Base-by-base conservation (phyloP, 2,888 invertebrate species). In the Drosophila acutilabella region DNA sequence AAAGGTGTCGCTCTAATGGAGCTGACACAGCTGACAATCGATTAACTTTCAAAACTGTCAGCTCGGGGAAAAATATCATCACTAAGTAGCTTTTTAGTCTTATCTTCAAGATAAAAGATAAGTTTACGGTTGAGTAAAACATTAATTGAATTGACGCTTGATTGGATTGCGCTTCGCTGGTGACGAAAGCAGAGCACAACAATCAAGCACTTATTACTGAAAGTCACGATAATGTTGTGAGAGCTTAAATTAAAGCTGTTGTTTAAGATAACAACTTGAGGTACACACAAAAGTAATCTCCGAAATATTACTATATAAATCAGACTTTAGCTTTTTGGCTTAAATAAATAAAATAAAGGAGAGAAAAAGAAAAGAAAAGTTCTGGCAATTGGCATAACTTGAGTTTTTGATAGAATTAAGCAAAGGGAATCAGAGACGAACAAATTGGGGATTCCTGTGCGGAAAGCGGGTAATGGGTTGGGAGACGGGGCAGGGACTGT, bases 371-470 rank as follows among this genome's bases (percentile, higher is more conserved):
- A 30, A 6, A 6, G 30, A 8, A 30, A 30, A 30, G 57, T 62
- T 33, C 48, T 45, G 56, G 57, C 51, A 42, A 42, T 51, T 64
- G 61, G 45, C 71, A 68, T 53, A 52, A 57, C 47, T 54, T 38
- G 16, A 13, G 45, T 36, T 64, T 48, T 58, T 38, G 69, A 51
- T 64, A 53, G 64, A 73, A 67, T 8, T 11, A 20, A 33, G 23
- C 18, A 30, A 30, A 45, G 45, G 30, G n/a, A 13, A n/a, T 11
- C 16, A 56, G n/a, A 20, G 14, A 41, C n/a, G 18, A 20, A 45
- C 50, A 65, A 60, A 71, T 72, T 61, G 54, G 38, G 36, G 65
- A 74, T 66, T 61, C 75, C 30, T 30, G 30, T 1, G 30, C 2
- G 54, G 71, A 54, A 57, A 61, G 13, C 13, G 11, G 36, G 23